Percentiles rank a stretch among this genome's conserved stretches.
phyloP scores from a whole-genome alignment of 2,797 vertebrate species.

The Neopelma chrysocephalum region DNA sequence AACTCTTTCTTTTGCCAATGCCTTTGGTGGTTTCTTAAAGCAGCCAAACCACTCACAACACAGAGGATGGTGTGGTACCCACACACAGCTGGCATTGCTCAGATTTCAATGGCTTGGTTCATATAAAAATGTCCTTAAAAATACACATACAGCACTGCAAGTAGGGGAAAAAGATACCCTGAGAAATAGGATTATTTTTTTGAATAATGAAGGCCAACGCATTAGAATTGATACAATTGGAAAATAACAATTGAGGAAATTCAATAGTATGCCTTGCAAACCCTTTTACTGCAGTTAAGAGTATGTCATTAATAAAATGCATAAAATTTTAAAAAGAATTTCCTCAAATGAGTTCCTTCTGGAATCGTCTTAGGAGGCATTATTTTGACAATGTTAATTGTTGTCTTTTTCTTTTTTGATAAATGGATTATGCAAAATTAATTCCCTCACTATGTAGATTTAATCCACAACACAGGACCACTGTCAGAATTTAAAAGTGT shows the following conservation, averaged over 20 bases:
- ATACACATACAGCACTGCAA: not conserved
- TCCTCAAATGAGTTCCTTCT: not conserved
- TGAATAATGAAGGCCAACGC: not conserved
- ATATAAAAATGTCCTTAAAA: not conserved
- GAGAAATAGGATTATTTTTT: not conserved
- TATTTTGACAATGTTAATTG: constrained; percentile 58
- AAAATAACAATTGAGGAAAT: constrained; percentile 13
- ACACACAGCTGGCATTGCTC: not conserved
- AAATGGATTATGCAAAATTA: constrained; percentile 57
- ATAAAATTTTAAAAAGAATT: constrained; percentile 14
- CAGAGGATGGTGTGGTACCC: not conserved
- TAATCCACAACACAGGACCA: constrained; percentile 31
- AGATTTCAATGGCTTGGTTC: not conserved
- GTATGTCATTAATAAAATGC: constrained; percentile 6
- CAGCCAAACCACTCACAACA: not conserved
- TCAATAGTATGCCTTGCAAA: not conserved
- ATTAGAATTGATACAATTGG: not conserved
- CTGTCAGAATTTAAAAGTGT: constrained; percentile 39
- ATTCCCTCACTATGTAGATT: constrained; percentile 52
- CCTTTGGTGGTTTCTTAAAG: not conserved
- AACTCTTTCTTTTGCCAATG: not conserved
- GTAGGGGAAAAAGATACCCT: not conserved
- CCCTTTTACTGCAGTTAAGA: constrained; percentile 7
- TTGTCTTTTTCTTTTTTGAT: constrained; percentile 57
- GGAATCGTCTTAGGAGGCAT: not conserved